Base-by-base conservation (phyloP, 2,888 invertebrate genomes). In the Emesis furor region DNA sequence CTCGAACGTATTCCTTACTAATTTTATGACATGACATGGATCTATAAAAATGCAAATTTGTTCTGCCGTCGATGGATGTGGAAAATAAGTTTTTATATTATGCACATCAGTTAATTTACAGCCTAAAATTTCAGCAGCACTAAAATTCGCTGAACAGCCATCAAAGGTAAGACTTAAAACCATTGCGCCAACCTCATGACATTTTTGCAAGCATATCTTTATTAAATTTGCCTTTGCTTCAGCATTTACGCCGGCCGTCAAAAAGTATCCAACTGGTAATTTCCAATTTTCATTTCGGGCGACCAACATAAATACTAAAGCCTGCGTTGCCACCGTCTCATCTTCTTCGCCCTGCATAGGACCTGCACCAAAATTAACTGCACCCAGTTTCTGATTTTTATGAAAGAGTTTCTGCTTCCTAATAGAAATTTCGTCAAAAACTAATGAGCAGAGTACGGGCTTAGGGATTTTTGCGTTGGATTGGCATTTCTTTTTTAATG, bases 201-300 rank as follows among this genome's bases (percentile, higher is more conserved):
- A 92, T 73, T 89, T 90, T 7, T 72, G 35, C 62, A 91, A 82
- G 46, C 88, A 89, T 10, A 73, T 79, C 12, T 73, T 89, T 14
- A 91, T 87, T 74, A 90, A 86, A 73, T 86, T 85, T 10, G 85
- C 86, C 76, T 89, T 89, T 76, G 85, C 89, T 78, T 89, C 79
- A 3, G 88, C 89, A 17, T 30, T 78, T 5, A 93, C 72, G 8
- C 90, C 88, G 24, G 87, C 68, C 32, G 88, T 84, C 37, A 92
- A 86, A 85, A 92, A 93, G 80, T 92, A 92, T 0, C 90, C 92
- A 6, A 93, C 83, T 30, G 91, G 92, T 12, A 93, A 59, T 86
- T 92, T 92, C 91, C 91, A 92, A 8, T 79, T 83, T 77, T 90
- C 87, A 83, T 90, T 90, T 51, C 92, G 59, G 14, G 85, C 79